Base-by-base conservation (phyloP, 2,888 invertebrate species). In the Nycteola revayana region DNA sequence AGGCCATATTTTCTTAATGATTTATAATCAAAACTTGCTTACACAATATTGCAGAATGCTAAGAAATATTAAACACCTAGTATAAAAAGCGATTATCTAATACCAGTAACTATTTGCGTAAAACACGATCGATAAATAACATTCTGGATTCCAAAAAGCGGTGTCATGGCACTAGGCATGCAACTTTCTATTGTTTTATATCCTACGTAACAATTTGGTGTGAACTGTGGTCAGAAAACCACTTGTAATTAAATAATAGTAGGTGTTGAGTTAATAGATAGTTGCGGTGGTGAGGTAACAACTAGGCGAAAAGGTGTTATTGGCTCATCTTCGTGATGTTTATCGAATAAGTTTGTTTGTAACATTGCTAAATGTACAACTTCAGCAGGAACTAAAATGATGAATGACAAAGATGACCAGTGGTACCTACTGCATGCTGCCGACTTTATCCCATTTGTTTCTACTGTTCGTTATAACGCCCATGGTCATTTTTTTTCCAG, bases 231-330 rank as follows among this genome's bases (percentile, higher is more conserved):
- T 46, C 51, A 43, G 41, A 47, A 49, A 40, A 33, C 36, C 52
- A 62, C 61, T 61, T 55, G 52, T 67, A 70, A 57, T 59, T 49
- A 59, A 57, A 71, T 73, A 73, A 73, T 69, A 61, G 69, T 69
- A 64, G 57, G 57, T 52, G 56, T 64, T 60, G 54, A 55, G 60
- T 52, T 62, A 68, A 66, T 67, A 54, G 60, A 62, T 64, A 56
- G 51, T 51, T 45, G 42, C 54, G 72, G 75, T 76, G 62, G 49
- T 80, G 71, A 76, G 63, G 77, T 61, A 78, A 80, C n/a, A n/a
- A n/a, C n/a, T n/a, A n/a, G n/a, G n/a, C n/a, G n/a, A n/a, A n/a
- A n/a, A n/a, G n/a, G n/a, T n/a, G n/a, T n/a, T n/a, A n/a, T n/a
- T n/a, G n/a, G n/a, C n/a, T n/a, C n/a, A n/a, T n/a, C n/a, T n/a